Evolutionary conservation across 2,113 vertebrate species (phyloP), one percentile per base, ranked within the genome.

Genomic region (Zapus hudsonius): DNA sequence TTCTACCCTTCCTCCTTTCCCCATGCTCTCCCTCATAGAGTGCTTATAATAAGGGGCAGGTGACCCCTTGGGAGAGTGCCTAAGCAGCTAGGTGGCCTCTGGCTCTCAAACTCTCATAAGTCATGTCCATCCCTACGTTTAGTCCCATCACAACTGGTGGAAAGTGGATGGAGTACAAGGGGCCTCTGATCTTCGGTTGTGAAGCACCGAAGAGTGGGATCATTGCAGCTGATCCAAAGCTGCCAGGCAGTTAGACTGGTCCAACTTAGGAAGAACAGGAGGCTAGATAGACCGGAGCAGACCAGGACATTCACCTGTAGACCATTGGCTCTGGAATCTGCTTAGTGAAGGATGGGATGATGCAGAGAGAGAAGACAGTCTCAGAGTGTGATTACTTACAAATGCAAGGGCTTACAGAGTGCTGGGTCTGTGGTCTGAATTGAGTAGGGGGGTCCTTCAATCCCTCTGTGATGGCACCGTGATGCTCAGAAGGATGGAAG

Each of bases 61-160:
- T 63, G 73, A 7, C 74, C 74, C 23, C 7, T 7, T 36, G 29
- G 55, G 22, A 8, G 67, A 66, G 31, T 27, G 11, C n/a, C 31
- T 44, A 36, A 40, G 13, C n/a, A 25, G 10, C 12, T 9, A 4
- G n/a, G 38, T 69, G 40, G 36, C n/a, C 66, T 1, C 15, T 59
- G 8, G 25, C 7, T 19, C 76, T 17, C 31, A 2, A 33, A 25
- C 31, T 7, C 0, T 0, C 25, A 3, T 16, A 20, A 76, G 31
- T n/a, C 16, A 1, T 3, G 10, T 17, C 33, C 13, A 19, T 66
- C 55, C 5, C 52, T 61, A 76, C 33, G 12, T 40, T 69, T 19
- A 69, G 74, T 57, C 25, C 16, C 52, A 2, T 73, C 23, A 1
- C 2, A 52, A 52, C 57, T 72, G n/a, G 47, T 80, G 57, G 38